These are phyloP conservation scores for Botia almorhae DNA, from an alignment of 2,797 vertebrate genomes.

Conservation along the genomic window DNA sequence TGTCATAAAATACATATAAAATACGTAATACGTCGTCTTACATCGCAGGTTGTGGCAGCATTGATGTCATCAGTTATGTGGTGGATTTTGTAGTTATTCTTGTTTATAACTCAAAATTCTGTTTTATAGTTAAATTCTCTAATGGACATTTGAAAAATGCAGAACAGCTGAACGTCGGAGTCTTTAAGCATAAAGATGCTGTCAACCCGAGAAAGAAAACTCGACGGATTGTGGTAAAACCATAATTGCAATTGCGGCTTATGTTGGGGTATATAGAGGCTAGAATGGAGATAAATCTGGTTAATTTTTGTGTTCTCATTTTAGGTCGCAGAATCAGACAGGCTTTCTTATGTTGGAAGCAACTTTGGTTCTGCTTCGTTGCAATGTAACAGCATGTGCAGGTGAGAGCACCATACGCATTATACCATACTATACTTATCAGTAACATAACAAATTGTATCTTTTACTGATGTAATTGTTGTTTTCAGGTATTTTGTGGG, in stretches of 20 bases:
- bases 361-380: constrained; percentile 81
- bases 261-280: not conserved
- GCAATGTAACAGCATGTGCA: constrained; percentile 89
- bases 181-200: constrained; percentile 78
- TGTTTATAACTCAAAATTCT: not conserved
- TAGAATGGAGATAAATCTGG: too few relatives aligned
- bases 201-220: constrained; percentile 82
- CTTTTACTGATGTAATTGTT: constrained; percentile 4
- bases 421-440: not conserved
- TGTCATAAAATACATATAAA: not conserved
- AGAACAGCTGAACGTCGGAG: constrained; percentile 77
- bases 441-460: not conserved
- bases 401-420: constrained; percentile 71
- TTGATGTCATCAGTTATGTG: not conserved
- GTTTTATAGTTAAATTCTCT: constrained; percentile 86
- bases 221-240: constrained; percentile 84
- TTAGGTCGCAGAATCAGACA: constrained; percentile 88
- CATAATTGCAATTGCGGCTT: not conserved
- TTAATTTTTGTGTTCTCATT: not conserved
- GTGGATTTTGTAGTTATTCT: too few relatives aligned
- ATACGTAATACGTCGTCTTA: not conserved
- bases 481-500: constrained; percentile 89
- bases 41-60: not conserved
- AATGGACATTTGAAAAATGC: constrained; percentile 82
- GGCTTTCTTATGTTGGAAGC: constrained; percentile 87